phyloP scores from a whole-genome alignment of 2,888 invertebrate genomes.

The Frankliniella fusca region DNA sequence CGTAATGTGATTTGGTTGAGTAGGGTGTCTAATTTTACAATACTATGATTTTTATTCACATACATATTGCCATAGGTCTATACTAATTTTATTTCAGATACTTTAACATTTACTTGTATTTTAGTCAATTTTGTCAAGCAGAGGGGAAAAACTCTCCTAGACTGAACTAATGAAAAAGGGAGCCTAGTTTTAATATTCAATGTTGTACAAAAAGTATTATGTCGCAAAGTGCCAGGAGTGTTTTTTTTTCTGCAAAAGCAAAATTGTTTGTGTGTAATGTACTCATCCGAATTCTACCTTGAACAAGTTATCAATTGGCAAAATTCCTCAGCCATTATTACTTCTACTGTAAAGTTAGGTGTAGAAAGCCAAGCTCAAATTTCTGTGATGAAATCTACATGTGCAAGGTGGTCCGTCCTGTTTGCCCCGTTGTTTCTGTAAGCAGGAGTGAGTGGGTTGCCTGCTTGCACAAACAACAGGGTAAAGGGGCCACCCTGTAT shows the following conservation, averaged over 20 bases:
- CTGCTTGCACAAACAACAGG: no score
- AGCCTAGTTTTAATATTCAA: neutral
- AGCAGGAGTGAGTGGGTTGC: no score
- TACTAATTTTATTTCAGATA: neutral
- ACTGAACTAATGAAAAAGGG: neutral
- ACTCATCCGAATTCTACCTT: neutral
- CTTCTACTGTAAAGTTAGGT: neutral
- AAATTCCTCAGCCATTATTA: neutral
- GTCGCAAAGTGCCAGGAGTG: neutral
- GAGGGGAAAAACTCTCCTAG: neutral
- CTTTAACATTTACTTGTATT: neutral
- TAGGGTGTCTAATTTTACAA: neutral
- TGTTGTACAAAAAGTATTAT: neutral
- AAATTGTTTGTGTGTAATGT: neutral
- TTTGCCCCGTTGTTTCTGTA: no score
- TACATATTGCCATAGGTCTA: neutral
- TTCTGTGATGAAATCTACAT: conserved; percentile 12
- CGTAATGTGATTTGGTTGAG: neutral
- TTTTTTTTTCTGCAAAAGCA: neutral
- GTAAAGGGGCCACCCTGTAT: no score
- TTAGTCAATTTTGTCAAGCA: neutral
- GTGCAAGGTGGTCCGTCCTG: no score
- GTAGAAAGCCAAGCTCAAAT: neutral
- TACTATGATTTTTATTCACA: neutral
- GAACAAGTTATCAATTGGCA: neutral